Percentiles rank a stretch among this genome's conserved stretches.
These are phyloP conservation scores for Oncorhynchus clarkii DNA, from an alignment of 2,113 vertebrate species.

Conservation along the genomic window DNA sequence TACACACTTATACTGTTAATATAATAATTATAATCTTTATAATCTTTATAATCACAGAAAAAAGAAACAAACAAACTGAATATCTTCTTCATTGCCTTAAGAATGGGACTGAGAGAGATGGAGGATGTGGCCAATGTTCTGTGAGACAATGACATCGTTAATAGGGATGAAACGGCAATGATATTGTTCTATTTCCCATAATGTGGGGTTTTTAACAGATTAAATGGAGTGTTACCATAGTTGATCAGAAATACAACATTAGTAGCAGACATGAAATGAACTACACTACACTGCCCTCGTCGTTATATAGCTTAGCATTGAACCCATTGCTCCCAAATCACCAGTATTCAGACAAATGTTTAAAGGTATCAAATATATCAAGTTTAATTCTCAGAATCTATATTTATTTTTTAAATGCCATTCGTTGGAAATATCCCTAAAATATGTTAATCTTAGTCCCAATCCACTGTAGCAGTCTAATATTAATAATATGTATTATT, in stretches of 20 bases:
- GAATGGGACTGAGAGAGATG: conserved; percentile 5
- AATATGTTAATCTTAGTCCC: conserved; percentile 1
- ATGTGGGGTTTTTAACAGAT: conserved; percentile 23
- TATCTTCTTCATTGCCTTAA: conserved; percentile 53
- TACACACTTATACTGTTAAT: conserved; percentile 36
- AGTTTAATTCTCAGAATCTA: conserved; percentile 17
- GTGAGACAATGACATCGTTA: conserved; percentile 64
- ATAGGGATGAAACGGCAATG: conserved; percentile 68
- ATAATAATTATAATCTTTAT: conserved; percentile 28
- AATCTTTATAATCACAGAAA: conserved; percentile 34
- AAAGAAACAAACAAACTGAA: conserved; percentile 48
- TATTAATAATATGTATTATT: conserved; percentile 13
- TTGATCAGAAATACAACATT: background rate
- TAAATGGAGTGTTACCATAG: background rate
- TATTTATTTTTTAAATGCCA: background rate
- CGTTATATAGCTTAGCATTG: background rate
- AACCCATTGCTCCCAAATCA: background rate
- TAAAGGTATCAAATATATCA: conserved; percentile 19
- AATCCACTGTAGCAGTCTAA: background rate
- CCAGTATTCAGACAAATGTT: background rate
- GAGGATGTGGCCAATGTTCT: conserved; percentile 29
- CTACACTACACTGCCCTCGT: background rate
- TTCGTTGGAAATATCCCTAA: background rate
- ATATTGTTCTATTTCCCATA: conserved; percentile 35
- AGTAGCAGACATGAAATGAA: background rate